Conservation (phyloP, 2,888 invertebrate genomes). For the Petrolisthes cinctipes region DNA sequence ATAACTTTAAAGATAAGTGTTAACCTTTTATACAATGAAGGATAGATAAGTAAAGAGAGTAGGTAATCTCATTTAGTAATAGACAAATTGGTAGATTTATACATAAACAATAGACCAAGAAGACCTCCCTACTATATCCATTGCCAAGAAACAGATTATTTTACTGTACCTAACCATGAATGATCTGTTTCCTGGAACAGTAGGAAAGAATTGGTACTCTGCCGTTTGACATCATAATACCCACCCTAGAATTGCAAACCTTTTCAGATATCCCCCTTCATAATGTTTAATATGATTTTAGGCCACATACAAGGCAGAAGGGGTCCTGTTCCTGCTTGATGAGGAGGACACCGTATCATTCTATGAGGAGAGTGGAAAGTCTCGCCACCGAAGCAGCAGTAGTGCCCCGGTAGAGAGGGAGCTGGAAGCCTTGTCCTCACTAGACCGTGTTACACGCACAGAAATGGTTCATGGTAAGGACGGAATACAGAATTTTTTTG, state of each 20-base stretch:
- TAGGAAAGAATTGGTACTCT: background rate
- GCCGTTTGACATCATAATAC: background rate
- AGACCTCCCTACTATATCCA: too few species aligned
- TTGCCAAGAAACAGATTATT: too few species aligned
- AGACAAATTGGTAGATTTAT: too few species aligned
- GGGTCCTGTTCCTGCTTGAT: slow-evolving; percentile 82
- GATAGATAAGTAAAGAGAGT: too few species aligned
- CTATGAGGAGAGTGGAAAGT: slow-evolving; percentile 71
- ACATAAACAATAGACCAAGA: too few species aligned
- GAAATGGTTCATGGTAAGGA: slow-evolving; percentile 80
- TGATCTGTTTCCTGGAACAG: too few species aligned
- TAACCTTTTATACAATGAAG: too few species aligned
- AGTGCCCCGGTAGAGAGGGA: slow-evolving; percentile 52
- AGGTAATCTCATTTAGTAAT: too few species aligned
- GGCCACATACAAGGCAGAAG: slow-evolving; percentile 79
- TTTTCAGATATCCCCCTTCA: background rate
- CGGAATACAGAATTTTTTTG: too few species aligned
- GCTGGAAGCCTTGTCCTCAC: slow-evolving; percentile 80
- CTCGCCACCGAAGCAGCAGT: slow-evolving; percentile 72
- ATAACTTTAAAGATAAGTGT: too few species aligned
- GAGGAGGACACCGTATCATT: slow-evolving; percentile 84
- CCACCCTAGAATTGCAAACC: background rate
- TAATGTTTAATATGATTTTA: slow-evolving; percentile 67
- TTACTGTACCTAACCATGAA: too few species aligned
- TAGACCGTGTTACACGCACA: slow-evolving; percentile 86